phyloP scores from a whole-genome alignment of 2,113 vertebrate species.

The Sinocyclocheilus grahami region DNA sequence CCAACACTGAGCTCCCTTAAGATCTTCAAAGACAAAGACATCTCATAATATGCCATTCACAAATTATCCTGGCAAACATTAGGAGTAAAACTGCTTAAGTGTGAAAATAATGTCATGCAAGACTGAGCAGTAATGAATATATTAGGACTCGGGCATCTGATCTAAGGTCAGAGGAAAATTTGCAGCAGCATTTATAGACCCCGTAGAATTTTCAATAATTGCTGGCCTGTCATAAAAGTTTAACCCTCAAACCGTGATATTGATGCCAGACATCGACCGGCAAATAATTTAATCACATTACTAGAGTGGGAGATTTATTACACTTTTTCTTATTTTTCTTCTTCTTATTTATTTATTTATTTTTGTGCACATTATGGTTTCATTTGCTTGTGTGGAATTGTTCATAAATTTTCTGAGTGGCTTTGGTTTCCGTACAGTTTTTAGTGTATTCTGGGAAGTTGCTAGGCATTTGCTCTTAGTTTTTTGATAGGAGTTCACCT shows the following conservation, averaged over 20 bases:
- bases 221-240: conserved; percentile 60
- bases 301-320: conserved; percentile 49
- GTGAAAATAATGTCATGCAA: conserved; percentile 62
- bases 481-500: not conserved
- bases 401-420: not conserved
- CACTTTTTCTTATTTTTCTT: not conserved
- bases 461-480: not conserved
- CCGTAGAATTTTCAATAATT: conserved; percentile 61
- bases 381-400: conserved; percentile 21
- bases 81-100: conserved; percentile 58
- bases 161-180: conserved; percentile 56
- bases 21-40: conserved; percentile 49
- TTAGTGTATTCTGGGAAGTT: not conserved
- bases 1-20: conserved; percentile 24
- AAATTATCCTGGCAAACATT: conserved; percentile 57
- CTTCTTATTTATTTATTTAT: not conserved
- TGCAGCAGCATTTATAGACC: conserved; percentile 58
- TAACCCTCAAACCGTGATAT: conserved; percentile 50
- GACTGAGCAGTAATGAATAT: conserved; percentile 62
- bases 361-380: conserved; percentile 25
- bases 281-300: conserved; percentile 52
- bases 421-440: not conserved
- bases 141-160: conserved; percentile 59
- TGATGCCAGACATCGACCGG: conserved; percentile 53
- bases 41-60: conserved; percentile 47